These are phyloP conservation scores for Poecile montanus DNA, from an alignment of 2,797 vertebrate species.

Conservation along the genomic window DNA sequence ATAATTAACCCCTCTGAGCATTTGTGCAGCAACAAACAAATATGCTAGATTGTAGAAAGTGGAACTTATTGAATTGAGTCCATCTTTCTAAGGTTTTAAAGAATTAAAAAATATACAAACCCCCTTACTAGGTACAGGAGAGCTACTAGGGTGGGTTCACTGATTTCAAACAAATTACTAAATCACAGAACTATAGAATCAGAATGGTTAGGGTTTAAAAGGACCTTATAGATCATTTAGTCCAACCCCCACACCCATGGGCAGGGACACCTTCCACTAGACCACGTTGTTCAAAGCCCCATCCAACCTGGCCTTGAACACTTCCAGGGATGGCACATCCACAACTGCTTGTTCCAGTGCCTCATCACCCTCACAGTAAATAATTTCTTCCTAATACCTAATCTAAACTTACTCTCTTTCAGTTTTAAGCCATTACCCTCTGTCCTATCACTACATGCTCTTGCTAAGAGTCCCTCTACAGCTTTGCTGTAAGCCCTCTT, in stretches of 20 bases:
- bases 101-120: neutral
- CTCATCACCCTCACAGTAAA: neutral
- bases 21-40: neutral
- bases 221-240: neutral
- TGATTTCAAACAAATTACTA: neutral
- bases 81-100: neutral
- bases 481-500: neutral
- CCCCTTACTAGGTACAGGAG: neutral
- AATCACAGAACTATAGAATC: neutral
- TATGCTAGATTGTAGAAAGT: neutral
- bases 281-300: rapidly evolving
- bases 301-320: neutral
- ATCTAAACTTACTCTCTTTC: neutral
- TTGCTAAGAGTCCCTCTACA: neutral
- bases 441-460: neutral
- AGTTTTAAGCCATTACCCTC: neutral
- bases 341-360: neutral
- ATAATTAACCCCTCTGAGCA: neutral
- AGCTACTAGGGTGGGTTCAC: neutral
- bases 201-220: neutral
- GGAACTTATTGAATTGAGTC: neutral
- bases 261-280: neutral
- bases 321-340: neutral
- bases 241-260: neutral
- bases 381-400: neutral